A percentile compares a stretch with the other conserved stretches of the same genome.
These are phyloP conservation scores for Nanorana parkeri DNA, from an alignment of 2,113 vertebrate species.

Conservation along the genomic window DNA sequence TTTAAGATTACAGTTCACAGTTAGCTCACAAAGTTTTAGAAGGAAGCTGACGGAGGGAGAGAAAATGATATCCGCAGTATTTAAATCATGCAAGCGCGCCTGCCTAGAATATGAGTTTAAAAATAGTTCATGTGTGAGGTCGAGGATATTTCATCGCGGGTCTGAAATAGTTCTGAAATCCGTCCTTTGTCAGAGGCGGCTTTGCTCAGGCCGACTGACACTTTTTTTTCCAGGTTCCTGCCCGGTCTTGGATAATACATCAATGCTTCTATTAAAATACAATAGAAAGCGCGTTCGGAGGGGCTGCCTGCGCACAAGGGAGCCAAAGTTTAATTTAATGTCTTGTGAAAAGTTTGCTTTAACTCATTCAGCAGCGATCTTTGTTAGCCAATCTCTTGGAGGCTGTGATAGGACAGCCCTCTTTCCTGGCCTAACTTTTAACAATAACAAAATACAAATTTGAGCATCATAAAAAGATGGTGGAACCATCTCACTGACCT, in stretches of 20 bases:
- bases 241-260: slow-evolving; percentile 24
- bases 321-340: slow-evolving; percentile 20
- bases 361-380: background rate
- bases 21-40: background rate
- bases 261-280: slow-evolving; percentile 26
- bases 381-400: no score
- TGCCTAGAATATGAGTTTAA: slow-evolving; percentile 13
- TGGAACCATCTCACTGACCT: no score
- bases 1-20: slow-evolving; percentile 1
- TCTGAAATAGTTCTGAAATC: background rate
- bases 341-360: background rate
- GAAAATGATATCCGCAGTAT: slow-evolving; percentile 13
- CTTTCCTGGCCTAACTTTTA: no score
- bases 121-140: slow-evolving; percentile 18
- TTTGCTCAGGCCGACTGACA: background rate
- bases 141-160: slow-evolving; percentile 15
- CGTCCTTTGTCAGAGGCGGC: slow-evolving; percentile 6
- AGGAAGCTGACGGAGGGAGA: background rate
- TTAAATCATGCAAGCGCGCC: slow-evolving; percentile 11
- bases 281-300: background rate
- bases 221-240: slow-evolving; percentile 7
- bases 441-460: no score
- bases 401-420: no score
- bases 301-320: background rate
- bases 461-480: no score